These are phyloP conservation scores for Daubentonia madagascariensis DNA, from an alignment of 2,113 vertebrate genomes.

Conservation along the genomic window DNA sequence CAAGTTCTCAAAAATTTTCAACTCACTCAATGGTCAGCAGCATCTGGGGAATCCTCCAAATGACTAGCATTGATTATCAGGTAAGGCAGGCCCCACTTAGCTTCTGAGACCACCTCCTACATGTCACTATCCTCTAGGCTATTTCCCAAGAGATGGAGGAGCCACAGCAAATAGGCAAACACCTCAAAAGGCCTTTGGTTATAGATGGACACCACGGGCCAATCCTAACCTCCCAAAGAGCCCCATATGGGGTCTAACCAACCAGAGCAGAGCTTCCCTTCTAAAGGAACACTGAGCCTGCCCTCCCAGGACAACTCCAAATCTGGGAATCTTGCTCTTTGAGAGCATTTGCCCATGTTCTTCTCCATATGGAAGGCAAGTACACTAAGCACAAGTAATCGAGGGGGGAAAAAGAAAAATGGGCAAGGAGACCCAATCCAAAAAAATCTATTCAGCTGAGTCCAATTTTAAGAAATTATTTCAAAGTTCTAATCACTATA, in stretches of 20 bases:
- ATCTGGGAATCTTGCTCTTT: not conserved
- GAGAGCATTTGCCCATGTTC: not conserved
- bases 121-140: not conserved
- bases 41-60: not conserved
- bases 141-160: not conserved
- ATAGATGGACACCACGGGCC: not conserved
- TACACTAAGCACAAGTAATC: not conserved
- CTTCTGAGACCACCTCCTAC: not conserved
- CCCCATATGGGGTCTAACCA: not conserved
- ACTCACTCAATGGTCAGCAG: not conserved
- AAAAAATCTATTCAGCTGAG: constrained; percentile 62
- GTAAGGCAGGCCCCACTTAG: not conserved
- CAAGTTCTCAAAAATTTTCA: not conserved
- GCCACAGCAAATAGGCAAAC: not conserved
- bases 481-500: constrained; percentile 79
- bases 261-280: not conserved
- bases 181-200: not conserved
- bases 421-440: not conserved
- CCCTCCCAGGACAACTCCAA: not conserved
- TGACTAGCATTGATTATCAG: not conserved
- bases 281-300: not conserved
- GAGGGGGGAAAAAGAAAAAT: not conserved
- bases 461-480: constrained; percentile 77
- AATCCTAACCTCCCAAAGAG: not conserved
- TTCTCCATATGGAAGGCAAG: not conserved